Evolutionary conservation across 2,888 invertebrate genomes (phyloP).

Genomic region (Cerastoderma edule): DNA sequence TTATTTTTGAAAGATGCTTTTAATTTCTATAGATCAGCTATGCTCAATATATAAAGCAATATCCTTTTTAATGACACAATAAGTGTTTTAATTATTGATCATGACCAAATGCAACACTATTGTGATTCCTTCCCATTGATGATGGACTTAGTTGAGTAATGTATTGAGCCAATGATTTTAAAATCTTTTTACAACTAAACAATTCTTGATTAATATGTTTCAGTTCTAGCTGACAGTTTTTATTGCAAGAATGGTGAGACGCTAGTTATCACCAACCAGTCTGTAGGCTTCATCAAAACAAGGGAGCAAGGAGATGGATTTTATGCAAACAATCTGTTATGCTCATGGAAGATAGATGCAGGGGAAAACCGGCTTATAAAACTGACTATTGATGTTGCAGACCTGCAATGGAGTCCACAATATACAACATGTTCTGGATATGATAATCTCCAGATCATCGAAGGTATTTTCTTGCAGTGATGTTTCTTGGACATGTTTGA

Average conservation of each 20-base stretch:
- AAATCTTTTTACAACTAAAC: no score
- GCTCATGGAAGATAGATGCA: constrained; percentile 65
- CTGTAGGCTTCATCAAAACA: constrained; percentile 55
- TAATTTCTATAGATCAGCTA: no score
- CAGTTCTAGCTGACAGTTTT: constrained; percentile 23
- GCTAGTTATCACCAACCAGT: constrained; percentile 31
- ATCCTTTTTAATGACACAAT: no score
- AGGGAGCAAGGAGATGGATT: constrained; percentile 34
- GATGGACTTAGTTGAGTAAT: no score
- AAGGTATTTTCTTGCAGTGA: constrained; percentile 56
- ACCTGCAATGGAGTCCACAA: constrained; percentile 64
- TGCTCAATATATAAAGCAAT: no score
- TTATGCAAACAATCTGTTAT: constrained; percentile 61
- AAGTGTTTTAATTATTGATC: no score
- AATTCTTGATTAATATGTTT: no score
- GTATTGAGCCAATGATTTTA: no score
- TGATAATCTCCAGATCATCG: constrained; percentile 61
- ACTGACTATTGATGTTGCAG: constrained; percentile 39
- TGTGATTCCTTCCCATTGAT: no score
- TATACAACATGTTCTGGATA: constrained; percentile 64
- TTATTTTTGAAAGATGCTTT: no score
- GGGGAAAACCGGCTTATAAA: constrained; percentile 51
- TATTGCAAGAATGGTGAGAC: constrained; percentile 36
- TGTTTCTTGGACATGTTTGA: background rate
- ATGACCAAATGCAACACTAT: no score